Evolutionary conservation across 2,888 invertebrate genomes (phyloP), one percentile per base, ranked within the genome.

Genomic region (Drosophila kuntzei): DNA sequence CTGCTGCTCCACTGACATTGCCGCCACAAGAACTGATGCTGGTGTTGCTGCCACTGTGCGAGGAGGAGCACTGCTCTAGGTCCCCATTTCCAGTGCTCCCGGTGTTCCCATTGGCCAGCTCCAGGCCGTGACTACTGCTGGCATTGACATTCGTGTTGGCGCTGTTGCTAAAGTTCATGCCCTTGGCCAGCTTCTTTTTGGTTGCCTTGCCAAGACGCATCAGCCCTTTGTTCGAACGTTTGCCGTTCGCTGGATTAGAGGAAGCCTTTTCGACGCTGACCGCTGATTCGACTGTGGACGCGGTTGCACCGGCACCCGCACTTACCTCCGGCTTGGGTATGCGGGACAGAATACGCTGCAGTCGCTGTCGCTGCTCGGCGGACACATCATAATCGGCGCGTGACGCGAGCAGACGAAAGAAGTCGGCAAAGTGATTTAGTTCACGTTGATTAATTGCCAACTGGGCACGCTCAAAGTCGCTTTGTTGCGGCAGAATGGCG

Each of bases 371-470:
- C 76, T 94, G 92, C 41, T 93, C 92, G 0, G 80, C 87, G 7
- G 88, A 87, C 37, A 90, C 88, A 64, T 80, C 90, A 63, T 87
- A 88, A 27, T 90, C 91, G 59, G 89, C 92, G 25, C 90, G 90
- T 1, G 89, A 89, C 9, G 91, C 89, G 4, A 94, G 91, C 43
- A 92, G 92, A 76, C 94, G 93, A 55, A 94, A 90, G 87, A 94
- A 94, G 25, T 92, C 92, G 14, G 93, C 94, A 90, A 96, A 93
- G 71, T 93, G 93, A 68, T 94, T 93, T 9, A 96, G 92, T 80
- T 96, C 95, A 16, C 92, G 92, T 73, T 95, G 95, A 0, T 95
- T 95, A 76, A 96, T 94, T 14, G 96, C 92, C 36, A 95, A 94
- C 51, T 95, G 94, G 8, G 94, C 94, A 61, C 96, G 93, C 29